A percentile compares a stretch with the other conserved stretches of the same genome.
Conservation (phyloP, 2,113 vertebrate species). For the Acrocephalus kingi region DNA sequence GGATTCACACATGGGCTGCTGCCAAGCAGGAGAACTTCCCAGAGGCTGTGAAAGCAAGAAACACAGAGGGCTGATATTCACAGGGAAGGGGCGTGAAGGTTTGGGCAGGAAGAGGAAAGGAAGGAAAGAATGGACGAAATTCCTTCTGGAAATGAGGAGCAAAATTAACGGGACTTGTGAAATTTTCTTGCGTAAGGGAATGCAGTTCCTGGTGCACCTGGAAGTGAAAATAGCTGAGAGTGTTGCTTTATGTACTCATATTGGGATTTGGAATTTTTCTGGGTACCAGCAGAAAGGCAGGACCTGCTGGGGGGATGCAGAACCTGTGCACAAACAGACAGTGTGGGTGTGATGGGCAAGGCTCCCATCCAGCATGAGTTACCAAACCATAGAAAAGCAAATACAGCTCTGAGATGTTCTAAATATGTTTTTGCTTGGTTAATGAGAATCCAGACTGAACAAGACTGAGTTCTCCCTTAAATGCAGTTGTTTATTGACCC, state of each 20-base stretch:
- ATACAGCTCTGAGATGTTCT: not conserved
- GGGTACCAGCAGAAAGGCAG: not conserved
- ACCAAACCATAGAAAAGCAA: not conserved
- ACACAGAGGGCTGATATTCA: not conserved
- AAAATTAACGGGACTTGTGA: not conserved
- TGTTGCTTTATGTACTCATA: not conserved
- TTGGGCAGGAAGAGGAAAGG: not conserved
- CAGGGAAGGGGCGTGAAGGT: not conserved
- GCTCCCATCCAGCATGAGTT: not conserved
- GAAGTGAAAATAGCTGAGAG: not conserved
- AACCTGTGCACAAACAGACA: no score
- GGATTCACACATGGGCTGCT: not conserved
- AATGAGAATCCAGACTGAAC: not conserved
- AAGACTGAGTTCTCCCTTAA: constrained; percentile 29
- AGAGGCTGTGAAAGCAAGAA: not conserved
- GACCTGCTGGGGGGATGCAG: not conserved
- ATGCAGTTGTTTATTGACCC: constrained; percentile 9
- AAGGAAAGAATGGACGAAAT: not conserved
- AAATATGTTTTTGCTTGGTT: not conserved
- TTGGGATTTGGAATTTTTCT: not conserved
- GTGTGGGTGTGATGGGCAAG: not conserved
- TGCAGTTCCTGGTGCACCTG: not conserved
- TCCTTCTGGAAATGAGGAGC: not conserved
- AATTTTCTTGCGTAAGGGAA: not conserved
- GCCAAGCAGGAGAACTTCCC: not conserved